Conservation (phyloP, 2,888 invertebrate genomes). For the Disparrhopalites patrizii region DNA sequence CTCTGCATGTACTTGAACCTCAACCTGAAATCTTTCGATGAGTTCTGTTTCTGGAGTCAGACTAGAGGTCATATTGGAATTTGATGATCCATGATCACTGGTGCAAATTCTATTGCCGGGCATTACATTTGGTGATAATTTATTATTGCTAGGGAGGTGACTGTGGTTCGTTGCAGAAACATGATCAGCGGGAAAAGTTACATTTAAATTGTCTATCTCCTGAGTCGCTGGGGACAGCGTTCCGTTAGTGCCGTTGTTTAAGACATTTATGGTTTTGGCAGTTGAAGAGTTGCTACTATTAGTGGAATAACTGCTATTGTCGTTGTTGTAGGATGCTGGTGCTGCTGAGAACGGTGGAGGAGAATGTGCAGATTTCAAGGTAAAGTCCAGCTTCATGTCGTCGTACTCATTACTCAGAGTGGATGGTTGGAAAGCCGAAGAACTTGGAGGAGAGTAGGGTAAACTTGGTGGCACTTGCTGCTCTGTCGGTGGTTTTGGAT, state of each 20-base stretch:
- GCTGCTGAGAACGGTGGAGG: neutral
- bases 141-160: no score
- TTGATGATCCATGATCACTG: neutral
- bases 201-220: conserved; percentile 10
- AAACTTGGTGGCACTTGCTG: no score
- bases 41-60: conserved; percentile 15
- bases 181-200: neutral
- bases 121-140: conserved; percentile 1
- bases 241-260: neutral
- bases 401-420: no score
- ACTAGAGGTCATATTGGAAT: conserved; percentile 10
- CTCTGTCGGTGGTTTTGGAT: no score
- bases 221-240: neutral
- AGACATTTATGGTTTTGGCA: neutral
- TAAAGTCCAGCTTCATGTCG: conserved; percentile 35
- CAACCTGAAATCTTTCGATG: conserved; percentile 25
- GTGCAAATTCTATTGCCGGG: no score
- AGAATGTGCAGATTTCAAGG: conserved; percentile 12
- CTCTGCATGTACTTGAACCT: conserved; percentile 30
- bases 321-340: neutral
- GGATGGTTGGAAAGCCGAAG: no score
- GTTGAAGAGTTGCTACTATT: neutral
- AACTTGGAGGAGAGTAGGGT: no score
- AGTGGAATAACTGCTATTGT: neutral
- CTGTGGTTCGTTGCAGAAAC: no score